Evolutionary conservation across 2,797 vertebrate species (phyloP), one percentile per base, ranked within the genome.

Genomic region (Phaenicophaeus curvirostris): DNA sequence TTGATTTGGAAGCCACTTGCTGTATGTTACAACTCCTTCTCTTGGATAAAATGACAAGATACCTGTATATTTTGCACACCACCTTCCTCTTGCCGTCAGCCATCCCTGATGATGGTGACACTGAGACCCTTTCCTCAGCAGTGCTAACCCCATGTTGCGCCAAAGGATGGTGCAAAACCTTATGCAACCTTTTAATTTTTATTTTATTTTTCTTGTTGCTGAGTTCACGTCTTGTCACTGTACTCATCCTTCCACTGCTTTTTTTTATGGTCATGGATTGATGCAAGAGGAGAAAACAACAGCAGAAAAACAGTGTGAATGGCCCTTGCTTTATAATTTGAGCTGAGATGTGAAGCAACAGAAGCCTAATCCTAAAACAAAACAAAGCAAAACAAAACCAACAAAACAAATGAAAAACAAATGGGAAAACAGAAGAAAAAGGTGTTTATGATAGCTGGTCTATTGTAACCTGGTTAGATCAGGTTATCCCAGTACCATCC

Each of bases 401-500:
- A 8, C 12, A 6, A 76, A 85, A 46, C 28, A 72, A 81, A 85
- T 8, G 15, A 77, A 88, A 87, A 88, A 87, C 55, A 59, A n/a
- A n/a, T n/a, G n/a, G n/a, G n/a, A n/a, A n/a, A n/a, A n/a, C n/a
- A n/a, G n/a, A n/a, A n/a, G n/a, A 23, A 59, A 85, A 81, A 78
- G 59, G 31, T 61, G 92, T 94, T n/a, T n/a, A n/a, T n/a, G n/a
- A n/a, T 83, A 94, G 96, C 93, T 82, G 78, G 91, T 88, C 82
- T 93, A 87, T 94, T 48, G 61, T 94, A 96, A 96, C 92, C 89
- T 96, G 92, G 81, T 76, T 51, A 59, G 42, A 79, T 90, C 95
- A 91, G 96, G 97, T 96, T 93, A 93, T 93, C 92, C 96, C 74
- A 90, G 97, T 97, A 97, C 97, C 97, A 95, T 89, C 94, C 91